Base-by-base conservation (phyloP, 2,797 vertebrate species). In the Helarctos malayanus region DNA sequence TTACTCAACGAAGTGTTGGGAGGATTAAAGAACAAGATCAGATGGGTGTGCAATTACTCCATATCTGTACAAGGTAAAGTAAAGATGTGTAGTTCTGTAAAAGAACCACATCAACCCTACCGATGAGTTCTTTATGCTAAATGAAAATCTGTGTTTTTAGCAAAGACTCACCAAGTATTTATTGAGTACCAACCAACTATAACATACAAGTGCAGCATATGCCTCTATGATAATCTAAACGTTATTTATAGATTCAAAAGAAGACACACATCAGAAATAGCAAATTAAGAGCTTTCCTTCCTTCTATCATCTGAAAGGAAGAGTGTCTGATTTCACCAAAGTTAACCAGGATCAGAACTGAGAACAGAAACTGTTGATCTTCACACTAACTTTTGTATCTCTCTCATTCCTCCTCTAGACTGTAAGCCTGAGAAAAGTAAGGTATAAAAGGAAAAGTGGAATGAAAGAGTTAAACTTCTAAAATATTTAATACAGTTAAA, bases 401-500 rank as follows among this genome's bases (percentile, higher is more conserved):
- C 49, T 91, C 47, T 92, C 45, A 54, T 84, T 91, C 69, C 71
- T 45, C 29, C 54, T 54, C 32, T 0, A 85, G 56, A 78, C 27
- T 49, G 47, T 32, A 76, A 56, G 18, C 10, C 52, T 65, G 29
- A 89, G n/a, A 89, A 95, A 95, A 95, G 21, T 75, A 69, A 61
- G 19, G 21, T 47, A 95, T 47, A 49, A 71, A 93, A 86, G 68
- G 54, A 93, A 79, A 81, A 82, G 14, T 81, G 25, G 57, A 96
- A 86, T 41, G 18, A 92, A 93, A 86, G 92, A 94, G 92, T 83
- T 87, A 92, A 96, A 90, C 75, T 78, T 95, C 35, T 89, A 87
- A 96, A 97, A 84, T 80, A 90, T 57, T 93, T 89, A 89, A 76
- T 91, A 87, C 89, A 38, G 71, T 83, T 95, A 61, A 97, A 96